These are phyloP conservation scores for Leiothrix lutea DNA, from an alignment of 2,113 vertebrate genomes.

Conservation along the genomic window DNA sequence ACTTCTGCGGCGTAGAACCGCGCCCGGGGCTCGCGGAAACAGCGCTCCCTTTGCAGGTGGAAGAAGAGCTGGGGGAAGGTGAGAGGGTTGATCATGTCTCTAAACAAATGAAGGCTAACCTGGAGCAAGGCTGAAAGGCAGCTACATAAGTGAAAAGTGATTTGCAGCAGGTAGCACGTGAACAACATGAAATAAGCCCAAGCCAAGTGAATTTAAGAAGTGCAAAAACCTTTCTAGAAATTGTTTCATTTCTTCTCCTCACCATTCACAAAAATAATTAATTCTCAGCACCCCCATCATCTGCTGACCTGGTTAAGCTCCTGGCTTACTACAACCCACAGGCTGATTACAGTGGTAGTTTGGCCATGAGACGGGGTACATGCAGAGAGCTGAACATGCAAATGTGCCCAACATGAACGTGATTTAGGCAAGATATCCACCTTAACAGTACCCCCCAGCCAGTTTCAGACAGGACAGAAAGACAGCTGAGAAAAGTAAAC, in stretches of 20 bases:
- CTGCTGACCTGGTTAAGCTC: not conserved
- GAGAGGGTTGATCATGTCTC: not conserved
- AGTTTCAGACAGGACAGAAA: not conserved
- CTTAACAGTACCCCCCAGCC: not conserved
- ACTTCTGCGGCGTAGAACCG: constrained; percentile 93
- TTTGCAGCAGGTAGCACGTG: not conserved
- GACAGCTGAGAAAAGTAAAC: not conserved
- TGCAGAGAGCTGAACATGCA: not conserved
- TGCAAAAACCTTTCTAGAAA: not conserved
- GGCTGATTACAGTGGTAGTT: not conserved
- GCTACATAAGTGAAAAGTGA: not conserved
- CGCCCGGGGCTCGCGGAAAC: constrained; percentile 91
- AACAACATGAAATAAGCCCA: not conserved
- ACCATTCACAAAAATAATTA: not conserved
- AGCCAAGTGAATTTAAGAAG: not conserved
- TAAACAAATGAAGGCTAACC: not conserved
- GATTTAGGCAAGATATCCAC: not conserved
- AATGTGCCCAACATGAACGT: not conserved
- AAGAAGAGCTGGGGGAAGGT: constrained; percentile 85
- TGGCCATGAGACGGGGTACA: not conserved
- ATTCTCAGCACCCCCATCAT: rapidly evolving
- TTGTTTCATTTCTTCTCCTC: not conserved
- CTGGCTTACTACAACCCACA: not conserved
- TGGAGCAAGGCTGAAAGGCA: not conserved
- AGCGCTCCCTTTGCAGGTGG: constrained; percentile 92